Conservation (phyloP, 2,888 invertebrate genomes). For the Homarus gammarus region DNA sequence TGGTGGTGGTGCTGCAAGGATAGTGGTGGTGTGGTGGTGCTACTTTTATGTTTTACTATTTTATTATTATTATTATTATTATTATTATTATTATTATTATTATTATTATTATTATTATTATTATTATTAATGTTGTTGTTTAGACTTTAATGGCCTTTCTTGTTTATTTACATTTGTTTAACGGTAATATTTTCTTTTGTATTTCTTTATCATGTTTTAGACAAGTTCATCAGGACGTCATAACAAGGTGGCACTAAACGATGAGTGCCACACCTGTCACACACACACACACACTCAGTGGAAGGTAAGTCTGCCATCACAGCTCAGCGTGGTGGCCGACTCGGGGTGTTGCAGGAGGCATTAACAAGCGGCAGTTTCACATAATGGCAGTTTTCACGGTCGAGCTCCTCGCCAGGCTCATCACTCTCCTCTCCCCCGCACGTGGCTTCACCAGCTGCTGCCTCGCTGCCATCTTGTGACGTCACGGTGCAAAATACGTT, state of each 20-base stretch:
- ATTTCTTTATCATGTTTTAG: too few relatives aligned
- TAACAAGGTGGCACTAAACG: too few relatives aligned
- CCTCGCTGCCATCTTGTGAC: constrained; percentile 32
- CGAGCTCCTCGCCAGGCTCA: background rate
- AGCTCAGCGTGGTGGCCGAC: background rate
- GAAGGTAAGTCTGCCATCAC: background rate
- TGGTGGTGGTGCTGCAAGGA: background rate
- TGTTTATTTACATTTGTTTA: too few relatives aligned
- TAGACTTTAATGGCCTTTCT: too few relatives aligned
- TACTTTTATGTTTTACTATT: too few relatives aligned
- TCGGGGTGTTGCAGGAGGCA: background rate
- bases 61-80: too few relatives aligned
- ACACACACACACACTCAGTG: background rate
- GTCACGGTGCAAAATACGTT: background rate
- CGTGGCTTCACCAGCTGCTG: constrained; percentile 28
- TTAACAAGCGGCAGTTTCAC: constrained; percentile 40
- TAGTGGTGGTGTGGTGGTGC: background rate
- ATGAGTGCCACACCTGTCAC: too few relatives aligned
- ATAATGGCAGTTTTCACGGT: constrained; percentile 68
- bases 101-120: too few relatives aligned
- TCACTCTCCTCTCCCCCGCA: constrained; percentile 25
- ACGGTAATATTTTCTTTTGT: too few relatives aligned
- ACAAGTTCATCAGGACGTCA: background rate
- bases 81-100: too few relatives aligned
- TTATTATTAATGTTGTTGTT: too few relatives aligned